Base-by-base conservation (phyloP, 1,140 invertebrate species). In the Bradysia coprophila region DNA sequence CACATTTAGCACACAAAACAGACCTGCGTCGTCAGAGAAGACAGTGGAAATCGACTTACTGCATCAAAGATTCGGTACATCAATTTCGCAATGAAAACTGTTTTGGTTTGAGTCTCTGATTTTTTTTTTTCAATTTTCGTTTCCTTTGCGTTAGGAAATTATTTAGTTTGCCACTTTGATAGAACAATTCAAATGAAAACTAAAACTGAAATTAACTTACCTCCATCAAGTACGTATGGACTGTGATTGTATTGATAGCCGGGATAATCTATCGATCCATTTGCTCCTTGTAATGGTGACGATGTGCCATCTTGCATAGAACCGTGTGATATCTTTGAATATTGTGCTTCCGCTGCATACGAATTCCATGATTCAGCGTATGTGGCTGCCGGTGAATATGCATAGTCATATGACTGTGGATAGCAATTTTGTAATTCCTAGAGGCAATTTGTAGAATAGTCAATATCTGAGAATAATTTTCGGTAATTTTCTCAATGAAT, bases 371-470 rank as follows among this genome's bases (percentile, higher is more conserved):
- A n/a, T 11, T 42, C 41, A n/a, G 31, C 5, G n/a, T 18, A 33
- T 21, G 48, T 48, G 54, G 48, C 43, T 45, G 54, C 13, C 33
- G 43, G 11, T 15, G 42, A n/a, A n/a, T n/a, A 6, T 16, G 33
- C 31, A 38, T 55, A 56, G 3, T 59, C 57, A 41, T 59, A 59
- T 21, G 43, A 44, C 34, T 55, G 37, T 1, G 50, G 47, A 46
- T 56, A 59, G 24, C 52, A 59, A 37, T 54, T 56, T 28, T 49
- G 47, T 43, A 55, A 55, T 21, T 59, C 57, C 57, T 59, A 43
- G n/a, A 33, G 11, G 34, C 33, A 22, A 38, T 22, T 23, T 44
- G 10, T 9, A 21, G 22, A 6, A 15, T 28, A 41, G 23, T 4
- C 23, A 41, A 41, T 41, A 9, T 41, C 16, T 31, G n/a, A 4